Evolutionary conservation across 2,888 invertebrate species (phyloP), one percentile per base, ranked within the genome.

Genomic region (Leucophora obtusa): DNA sequence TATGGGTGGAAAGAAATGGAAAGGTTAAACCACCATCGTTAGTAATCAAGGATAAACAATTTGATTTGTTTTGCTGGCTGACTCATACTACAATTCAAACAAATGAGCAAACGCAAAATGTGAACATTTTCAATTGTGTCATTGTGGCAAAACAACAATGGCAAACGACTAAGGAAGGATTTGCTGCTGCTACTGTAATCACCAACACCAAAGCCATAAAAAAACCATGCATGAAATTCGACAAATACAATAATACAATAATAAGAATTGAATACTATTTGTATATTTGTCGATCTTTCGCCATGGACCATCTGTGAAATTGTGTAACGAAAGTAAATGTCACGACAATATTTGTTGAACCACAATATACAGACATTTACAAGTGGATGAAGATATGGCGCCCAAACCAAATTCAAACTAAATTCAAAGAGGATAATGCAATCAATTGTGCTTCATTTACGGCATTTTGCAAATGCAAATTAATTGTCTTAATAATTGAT

Each of bases 31-130:
- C 24, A 15, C 62, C 80, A 53, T 69, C 76, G 63, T 35, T 54
- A 59, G 73, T 81, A 81, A 81, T 81, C 77, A 81, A 77, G 81
- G 73, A 70, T 69, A 81, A 81, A 81, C 81, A 81, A 81, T 81
- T 81, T 77, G 81, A 81, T 81, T 81, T 77, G 80, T 69, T 65
- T 66, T 58, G 53, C 65, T 72, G 71, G 47, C 54, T 47, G 2
- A 6, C 43, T n/a, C n/a, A n/a, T 47, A 47, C 43, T 47, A 74
- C 69, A 77, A 81, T 81, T 66, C 81, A 70, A 33, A 81, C 73
- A 81, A 81, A 81, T 81, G 81, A 81, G 77, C 81, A 81, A 63
- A 60, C 54, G 24, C 33, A 66, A 79, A 51, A 35, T 24, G 54
- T 68, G 38, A 56, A 58, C 56, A 68, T 75, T 68, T 63, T 63